These are phyloP conservation scores for Zaprionus ornatus DNA, from an alignment of 1,140 invertebrate genomes.

Conservation along the genomic window DNA sequence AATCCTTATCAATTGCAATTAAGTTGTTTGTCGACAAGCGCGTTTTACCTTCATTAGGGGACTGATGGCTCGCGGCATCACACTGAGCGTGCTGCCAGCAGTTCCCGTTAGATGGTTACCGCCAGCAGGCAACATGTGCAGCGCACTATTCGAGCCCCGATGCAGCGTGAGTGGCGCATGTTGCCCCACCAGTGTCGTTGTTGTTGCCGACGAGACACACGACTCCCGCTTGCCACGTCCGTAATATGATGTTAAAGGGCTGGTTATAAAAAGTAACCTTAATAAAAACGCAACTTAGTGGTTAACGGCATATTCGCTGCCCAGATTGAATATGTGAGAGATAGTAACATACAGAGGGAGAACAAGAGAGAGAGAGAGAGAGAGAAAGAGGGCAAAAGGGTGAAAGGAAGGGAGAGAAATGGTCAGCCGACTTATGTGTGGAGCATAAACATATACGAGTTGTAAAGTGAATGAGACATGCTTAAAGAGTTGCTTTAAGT, in stretches of 20 bases:
- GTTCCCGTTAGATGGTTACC: constrained; percentile 40
- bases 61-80: constrained; percentile 79
- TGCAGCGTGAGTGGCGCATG: constrained; percentile 63
- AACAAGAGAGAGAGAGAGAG: background rate
- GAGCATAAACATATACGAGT: background rate
- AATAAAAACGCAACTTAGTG: constrained; percentile 10
- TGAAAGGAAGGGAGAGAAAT: background rate
- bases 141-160: constrained; percentile 79
- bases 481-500: background rate
- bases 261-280: constrained; percentile 43
- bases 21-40: background rate
- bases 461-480: background rate
- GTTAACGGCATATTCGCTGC: constrained; percentile 1
- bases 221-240: constrained; percentile 81
- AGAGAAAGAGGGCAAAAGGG: background rate
- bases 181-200: constrained; percentile 78
- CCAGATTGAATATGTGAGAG: background rate
- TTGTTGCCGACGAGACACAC: constrained; percentile 81
- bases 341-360: background rate
- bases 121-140: constrained; percentile 72
- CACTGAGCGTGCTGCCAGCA: constrained; percentile 68
- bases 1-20: constrained; percentile 3
- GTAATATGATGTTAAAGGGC: constrained; percentile 79
- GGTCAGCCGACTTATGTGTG: background rate
- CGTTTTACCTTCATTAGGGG: constrained; percentile 77